Percentiles rank a stretch among this genome's conserved stretches.
These are phyloP conservation scores for Crotalus horridus DNA, from an alignment of 2,113 vertebrate species.

Conservation along the genomic window DNA sequence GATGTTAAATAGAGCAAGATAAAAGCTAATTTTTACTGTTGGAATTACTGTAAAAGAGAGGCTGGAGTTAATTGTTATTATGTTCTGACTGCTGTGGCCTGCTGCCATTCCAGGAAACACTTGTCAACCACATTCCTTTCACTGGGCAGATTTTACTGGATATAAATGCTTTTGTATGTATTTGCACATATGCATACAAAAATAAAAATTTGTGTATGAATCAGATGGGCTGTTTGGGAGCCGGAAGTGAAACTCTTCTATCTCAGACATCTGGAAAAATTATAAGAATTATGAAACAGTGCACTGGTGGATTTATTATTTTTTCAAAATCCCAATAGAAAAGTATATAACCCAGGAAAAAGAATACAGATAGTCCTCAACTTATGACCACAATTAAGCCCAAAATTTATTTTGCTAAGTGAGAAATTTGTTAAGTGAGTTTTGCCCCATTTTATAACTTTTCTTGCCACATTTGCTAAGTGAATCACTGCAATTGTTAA, in stretches of 20 bases:
- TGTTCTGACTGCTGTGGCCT: background rate
- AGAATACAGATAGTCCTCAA: background rate
- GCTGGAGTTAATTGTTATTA: background rate
- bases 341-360: background rate
- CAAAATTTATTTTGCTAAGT: background rate
- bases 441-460: background rate
- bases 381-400: background rate
- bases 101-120: background rate
- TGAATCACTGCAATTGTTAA: background rate
- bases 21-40: background rate
- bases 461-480: background rate
- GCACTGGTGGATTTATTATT: background rate
- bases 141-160: background rate
- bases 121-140: background rate
- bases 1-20: slow-evolving; percentile 42
- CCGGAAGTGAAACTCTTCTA: background rate
- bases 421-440: background rate
- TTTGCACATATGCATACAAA: background rate
- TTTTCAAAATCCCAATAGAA: background rate
- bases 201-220: background rate
- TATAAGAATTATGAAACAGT: background rate
- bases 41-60: background rate
- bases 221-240: background rate
- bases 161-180: background rate
- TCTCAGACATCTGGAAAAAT: background rate